Percentiles rank a stretch among this genome's conserved stretches.
Conservation (phyloP, 2,113 vertebrate genomes). For the Peromyscus californicus region DNA sequence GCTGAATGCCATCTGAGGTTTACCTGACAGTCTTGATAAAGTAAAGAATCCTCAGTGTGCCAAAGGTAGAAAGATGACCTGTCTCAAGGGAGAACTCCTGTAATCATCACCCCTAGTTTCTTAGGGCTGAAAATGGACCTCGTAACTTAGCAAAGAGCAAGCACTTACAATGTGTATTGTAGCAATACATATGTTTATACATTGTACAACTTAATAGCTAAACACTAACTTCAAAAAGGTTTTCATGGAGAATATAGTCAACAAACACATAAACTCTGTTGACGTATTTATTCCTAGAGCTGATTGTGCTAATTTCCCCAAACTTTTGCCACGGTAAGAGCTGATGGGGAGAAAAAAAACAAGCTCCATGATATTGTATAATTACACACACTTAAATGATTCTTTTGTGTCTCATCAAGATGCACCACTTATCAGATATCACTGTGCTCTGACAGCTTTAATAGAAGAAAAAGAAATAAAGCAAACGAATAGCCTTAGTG, state of each 20-base stretch:
- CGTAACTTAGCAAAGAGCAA: not conserved
- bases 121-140: constrained; percentile 8
- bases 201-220: not conserved
- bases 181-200: not conserved
- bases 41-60: not conserved
- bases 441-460: constrained; percentile 61
- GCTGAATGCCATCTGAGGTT: constrained; percentile 20
- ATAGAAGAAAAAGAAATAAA: constrained; percentile 59
- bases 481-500: constrained; percentile 69
- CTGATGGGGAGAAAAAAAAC: constrained; percentile 49
- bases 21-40: constrained; percentile 26
- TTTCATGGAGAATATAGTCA: constrained; percentile 21
- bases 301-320: constrained; percentile 53
- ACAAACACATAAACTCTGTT: constrained; percentile 53
- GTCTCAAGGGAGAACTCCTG: not conserved
- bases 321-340: constrained; percentile 38
- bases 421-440: constrained; percentile 53
- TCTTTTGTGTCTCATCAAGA: constrained; percentile 72
- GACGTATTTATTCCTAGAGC: constrained; percentile 54
- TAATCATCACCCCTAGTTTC: not conserved
- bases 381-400: constrained; percentile 59
- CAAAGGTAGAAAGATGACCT: not conserved
- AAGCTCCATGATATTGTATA: constrained; percentile 52
- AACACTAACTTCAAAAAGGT: not conserved
- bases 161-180: not conserved